phyloP scores from a whole-genome alignment of 2,113 vertebrate species.

The Ursus arctos region DNA sequence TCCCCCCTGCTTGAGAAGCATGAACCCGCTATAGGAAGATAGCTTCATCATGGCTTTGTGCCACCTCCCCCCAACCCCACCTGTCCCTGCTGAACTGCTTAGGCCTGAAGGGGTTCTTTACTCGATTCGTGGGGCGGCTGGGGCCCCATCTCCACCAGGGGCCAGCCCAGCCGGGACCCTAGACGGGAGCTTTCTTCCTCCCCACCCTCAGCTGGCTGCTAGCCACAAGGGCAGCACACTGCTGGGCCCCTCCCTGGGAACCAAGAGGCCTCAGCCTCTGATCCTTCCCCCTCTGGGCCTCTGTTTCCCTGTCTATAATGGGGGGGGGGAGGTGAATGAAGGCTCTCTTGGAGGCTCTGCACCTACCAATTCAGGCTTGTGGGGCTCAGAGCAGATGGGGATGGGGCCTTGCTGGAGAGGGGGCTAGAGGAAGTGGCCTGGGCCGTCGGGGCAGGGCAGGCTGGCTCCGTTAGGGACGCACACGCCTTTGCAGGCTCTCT shows the following conservation, averaged over 20 bases:
- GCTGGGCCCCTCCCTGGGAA: not conserved
- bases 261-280: not conserved
- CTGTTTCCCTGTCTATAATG: not conserved
- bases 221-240: not conserved
- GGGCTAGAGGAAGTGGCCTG: accelerated
- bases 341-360: not conserved
- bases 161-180: not conserved
- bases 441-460: not conserved
- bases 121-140: no score
- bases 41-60: not conserved
- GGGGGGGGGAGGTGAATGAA: not conserved
- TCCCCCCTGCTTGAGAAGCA: not conserved
- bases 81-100: not conserved
- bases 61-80: accelerated
- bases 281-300: not conserved
- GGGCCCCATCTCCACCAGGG: not conserved
- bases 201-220: not conserved
- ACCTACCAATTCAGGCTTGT: not conserved
- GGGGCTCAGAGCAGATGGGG: not conserved
- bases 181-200: not conserved
- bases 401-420: accelerated
- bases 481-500: not conserved
- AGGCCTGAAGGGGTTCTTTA: not conserved
- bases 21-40: not conserved
- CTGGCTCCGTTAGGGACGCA: not conserved